Evolutionary conservation across 2,113 vertebrate genomes (phyloP), one percentile per base, ranked within the genome.

Genomic region (Talpa occidentalis): DNA sequence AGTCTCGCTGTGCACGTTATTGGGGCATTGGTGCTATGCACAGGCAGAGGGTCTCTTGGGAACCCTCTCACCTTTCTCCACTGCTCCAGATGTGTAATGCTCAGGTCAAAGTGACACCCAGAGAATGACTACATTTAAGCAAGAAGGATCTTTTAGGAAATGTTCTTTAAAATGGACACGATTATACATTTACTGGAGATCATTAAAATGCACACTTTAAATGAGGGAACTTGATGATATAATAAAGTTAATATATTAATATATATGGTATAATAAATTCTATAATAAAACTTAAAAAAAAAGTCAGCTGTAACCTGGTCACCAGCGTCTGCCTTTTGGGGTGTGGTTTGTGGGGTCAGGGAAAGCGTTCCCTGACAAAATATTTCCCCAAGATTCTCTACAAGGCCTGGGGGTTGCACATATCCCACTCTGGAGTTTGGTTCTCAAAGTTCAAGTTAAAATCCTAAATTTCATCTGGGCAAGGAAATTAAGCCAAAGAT

Each of bases 361-460:
- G 42, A 73, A 42, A 56, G 15, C 3, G 0, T 69, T 56, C 35
- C 16, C 37, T 40, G 35, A 94, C 4, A 35, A 56, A 73, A 6
- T 35, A 52, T 86, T 79, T 70, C 62, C n/a, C 19, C 28, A 35
- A 0, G 0, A 49, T 56, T 81, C 79, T 30, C 37, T 12, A 5
- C 26, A 52, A 11, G 35, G 49, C 28, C 12, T 42, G 10, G 44
- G 17, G 28, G 40, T 88, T 89, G 26, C 22, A 52, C 24, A 19
- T 1, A 5, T 37, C 37, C 30, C 10, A 56, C 49, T 42, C 49
- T 22, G 4, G 32, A 67, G 54, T 80, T 88, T 32, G 7, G 32
- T 22, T 90, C 64, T 91, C 70, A 92, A 66, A 67, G 35, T 83
- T 89, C 54, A 42, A 2, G 35, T 79, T 86, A 59, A 89, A 91